A percentile compares a stretch with the other conserved stretches of the same genome.
phyloP scores from a whole-genome alignment of 1,140 invertebrate species.

The Oryzaephilus surinamensis region DNA sequence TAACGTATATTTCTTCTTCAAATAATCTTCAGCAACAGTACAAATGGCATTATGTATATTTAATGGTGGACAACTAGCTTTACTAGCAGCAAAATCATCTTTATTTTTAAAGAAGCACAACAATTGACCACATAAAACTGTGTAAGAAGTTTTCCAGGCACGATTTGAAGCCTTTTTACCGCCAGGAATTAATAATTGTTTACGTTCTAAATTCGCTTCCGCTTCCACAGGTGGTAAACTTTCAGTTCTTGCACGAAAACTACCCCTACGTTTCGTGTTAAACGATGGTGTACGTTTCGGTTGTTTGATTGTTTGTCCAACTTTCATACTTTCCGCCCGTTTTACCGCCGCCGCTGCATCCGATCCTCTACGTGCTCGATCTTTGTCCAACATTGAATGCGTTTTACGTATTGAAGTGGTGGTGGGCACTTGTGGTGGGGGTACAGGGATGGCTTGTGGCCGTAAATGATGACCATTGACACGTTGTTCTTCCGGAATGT shows the following conservation, averaged over 20 bases:
- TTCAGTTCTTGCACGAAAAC: conserved; percentile 29
- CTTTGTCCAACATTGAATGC: conserved; percentile 56
- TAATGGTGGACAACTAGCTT: conserved; percentile 81
- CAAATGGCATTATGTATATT: conserved; percentile 80
- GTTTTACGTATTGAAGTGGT: conserved; percentile 34
- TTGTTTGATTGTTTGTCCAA: conserved; percentile 50
- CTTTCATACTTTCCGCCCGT: conserved; percentile 80
- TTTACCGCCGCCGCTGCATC: conserved; percentile 60
- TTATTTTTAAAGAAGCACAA: conserved; percentile 97
- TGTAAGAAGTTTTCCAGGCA: conserved; percentile 93
- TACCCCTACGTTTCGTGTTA: conserved; percentile 64
- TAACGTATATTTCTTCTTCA: conserved; percentile 91
- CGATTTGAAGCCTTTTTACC: conserved; percentile 89
- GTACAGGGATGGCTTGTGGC: too few species aligned
- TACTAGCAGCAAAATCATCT: conserved; percentile 77
- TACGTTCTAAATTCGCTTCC: conserved; percentile 84
- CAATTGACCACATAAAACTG: conserved; percentile 90
- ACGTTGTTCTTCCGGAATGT: background rate
- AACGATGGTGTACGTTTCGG: conserved; percentile 89
- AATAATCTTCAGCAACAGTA: conserved; percentile 82
- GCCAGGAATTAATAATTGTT: conserved; percentile 87
- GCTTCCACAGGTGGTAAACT: conserved; percentile 81
- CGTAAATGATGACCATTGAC: conserved; percentile 7
- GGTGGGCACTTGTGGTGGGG: too few species aligned
- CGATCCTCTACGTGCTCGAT: conserved; percentile 50